Evolutionary conservation across 2,888 invertebrate species (phyloP).

Genomic region (Sinopyrophorus schimmeli): DNA sequence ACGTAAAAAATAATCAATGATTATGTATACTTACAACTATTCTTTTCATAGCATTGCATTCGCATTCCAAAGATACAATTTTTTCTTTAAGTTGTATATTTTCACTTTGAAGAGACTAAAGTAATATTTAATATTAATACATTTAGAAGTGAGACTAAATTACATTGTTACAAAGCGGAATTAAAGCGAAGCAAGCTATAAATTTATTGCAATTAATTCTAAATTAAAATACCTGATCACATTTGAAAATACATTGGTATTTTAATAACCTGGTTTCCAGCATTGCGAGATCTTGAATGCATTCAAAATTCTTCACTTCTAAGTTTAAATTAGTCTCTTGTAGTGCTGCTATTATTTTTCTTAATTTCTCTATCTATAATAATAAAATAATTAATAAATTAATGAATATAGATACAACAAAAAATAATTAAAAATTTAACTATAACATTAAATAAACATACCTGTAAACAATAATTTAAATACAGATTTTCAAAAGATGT

Average conservation of each 20-base stretch:
- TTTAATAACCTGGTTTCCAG: constrained; percentile 48
- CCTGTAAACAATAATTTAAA: too few relatives aligned
- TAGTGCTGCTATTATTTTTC: constrained; percentile 33
- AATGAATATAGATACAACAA: too few relatives aligned
- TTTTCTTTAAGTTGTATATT: constrained; percentile 4
- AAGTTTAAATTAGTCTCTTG: constrained; percentile 49
- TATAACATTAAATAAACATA: too few relatives aligned
- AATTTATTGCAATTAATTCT: not conserved
- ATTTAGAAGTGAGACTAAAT: not conserved
- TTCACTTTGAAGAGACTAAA: not conserved
- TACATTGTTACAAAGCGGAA: not conserved
- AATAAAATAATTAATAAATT: too few relatives aligned
- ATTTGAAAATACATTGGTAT: constrained; percentile 46
- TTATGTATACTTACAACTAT: constrained; percentile 30
- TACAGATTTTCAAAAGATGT: too few relatives aligned
- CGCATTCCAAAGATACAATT: constrained; percentile 29
- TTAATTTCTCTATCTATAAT: constrained; percentile 11
- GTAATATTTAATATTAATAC: not conserved
- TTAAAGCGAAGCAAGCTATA: not conserved
- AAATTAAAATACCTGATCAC: constrained; percentile 42
- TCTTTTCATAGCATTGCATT: constrained; percentile 25
- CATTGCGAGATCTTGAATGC: constrained; percentile 48
- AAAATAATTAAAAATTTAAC: too few relatives aligned
- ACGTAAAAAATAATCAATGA: not conserved
- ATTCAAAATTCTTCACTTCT: constrained; percentile 50